Base-by-base conservation (phyloP, 2,888 invertebrate species). In the Arrhopalites spinosus region DNA sequence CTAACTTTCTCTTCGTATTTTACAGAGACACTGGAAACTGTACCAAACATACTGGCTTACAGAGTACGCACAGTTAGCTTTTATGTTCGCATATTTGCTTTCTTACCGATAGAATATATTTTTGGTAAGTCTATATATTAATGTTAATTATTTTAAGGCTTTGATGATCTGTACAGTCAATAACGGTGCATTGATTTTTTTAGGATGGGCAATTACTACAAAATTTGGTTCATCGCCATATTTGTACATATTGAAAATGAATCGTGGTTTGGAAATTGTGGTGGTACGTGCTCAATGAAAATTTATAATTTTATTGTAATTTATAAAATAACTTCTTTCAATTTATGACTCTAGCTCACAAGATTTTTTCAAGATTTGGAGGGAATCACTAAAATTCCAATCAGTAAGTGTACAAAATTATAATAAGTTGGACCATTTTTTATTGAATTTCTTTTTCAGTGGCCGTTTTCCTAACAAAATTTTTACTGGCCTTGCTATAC, bases 31-130 rank as follows among this genome's bases (percentile, higher is more conserved):
- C 74, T 81, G 69, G 81, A 82, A 75, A 75, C 43, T 13, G 15
- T 69, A 0, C 73, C 70, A 25, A 81, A 81, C 2, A 81, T 82
- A 11, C 0, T 78, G 5, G 7, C 30, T 0, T 80, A 79, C 59
- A 78, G 78, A 17, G 13, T 78, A 0, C 78, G 77, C 45, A 70
- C 79, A 0, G 15, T 74, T 0, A 70, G 64, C 7, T 79, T 80
- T 27, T 81, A 81, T 30, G 11, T 81, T 2, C 74, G 81, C 0
- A 29, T 82, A 0, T 69, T 82, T 56, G 75, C 79, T 15, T 78
- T 78, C 47, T 13, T 82, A 8, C 82, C 82, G 0, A 50, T 80
- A 27, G 82, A 82, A 59, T 82, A 81, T 61, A 30, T 79, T 3
- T 36, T 79, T 13, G 78, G 74, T 1, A 71, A 71, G 0, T 23